Percentiles rank a stretch among this genome's conserved stretches.
phyloP scores from a whole-genome alignment of 2,888 invertebrate species.

The Cheilosia pagana region DNA sequence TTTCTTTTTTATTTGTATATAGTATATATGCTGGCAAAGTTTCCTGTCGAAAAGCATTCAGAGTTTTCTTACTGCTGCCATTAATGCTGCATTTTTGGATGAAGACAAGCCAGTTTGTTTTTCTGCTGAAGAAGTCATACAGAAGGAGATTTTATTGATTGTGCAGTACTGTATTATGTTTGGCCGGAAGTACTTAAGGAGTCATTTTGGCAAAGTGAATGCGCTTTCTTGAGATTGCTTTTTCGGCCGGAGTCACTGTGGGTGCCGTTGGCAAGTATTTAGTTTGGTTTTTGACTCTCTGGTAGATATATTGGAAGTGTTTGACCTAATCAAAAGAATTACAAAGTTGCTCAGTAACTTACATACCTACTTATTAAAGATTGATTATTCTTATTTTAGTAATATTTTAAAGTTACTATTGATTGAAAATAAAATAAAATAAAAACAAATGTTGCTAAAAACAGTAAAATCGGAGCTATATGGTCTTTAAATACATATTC shows the following conservation, averaged over 20 bases:
- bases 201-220: slow-evolving; percentile 57
- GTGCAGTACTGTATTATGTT: slow-evolving; percentile 35
- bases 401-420: too few relatives aligned
- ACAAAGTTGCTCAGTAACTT: too few relatives aligned
- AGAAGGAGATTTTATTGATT: slow-evolving; percentile 42
- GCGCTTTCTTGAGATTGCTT: slow-evolving; percentile 24
- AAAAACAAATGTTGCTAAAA: too few relatives aligned
- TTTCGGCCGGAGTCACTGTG: not conserved
- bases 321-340: too few relatives aligned
- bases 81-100: slow-evolving; percentile 27
- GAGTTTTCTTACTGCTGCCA: slow-evolving; percentile 30
- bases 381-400: too few relatives aligned
- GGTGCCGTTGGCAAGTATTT: not conserved
- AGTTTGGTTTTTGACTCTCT: not conserved
- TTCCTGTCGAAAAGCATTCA: slow-evolving; percentile 8
- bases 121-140: slow-evolving; percentile 26
- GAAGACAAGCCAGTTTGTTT: slow-evolving; percentile 25
- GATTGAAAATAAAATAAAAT: too few relatives aligned
- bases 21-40: slow-evolving; percentile 28
- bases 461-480: too few relatives aligned
- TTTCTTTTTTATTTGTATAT: slow-evolving; percentile 30
- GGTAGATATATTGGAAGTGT: too few relatives aligned
- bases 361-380: too few relatives aligned
- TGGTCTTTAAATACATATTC: too few relatives aligned
- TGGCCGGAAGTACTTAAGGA: slow-evolving; percentile 52